These are phyloP conservation scores for Coluber constrictor DNA, from an alignment of 2,797 vertebrate species.

Conservation along the genomic window DNA sequence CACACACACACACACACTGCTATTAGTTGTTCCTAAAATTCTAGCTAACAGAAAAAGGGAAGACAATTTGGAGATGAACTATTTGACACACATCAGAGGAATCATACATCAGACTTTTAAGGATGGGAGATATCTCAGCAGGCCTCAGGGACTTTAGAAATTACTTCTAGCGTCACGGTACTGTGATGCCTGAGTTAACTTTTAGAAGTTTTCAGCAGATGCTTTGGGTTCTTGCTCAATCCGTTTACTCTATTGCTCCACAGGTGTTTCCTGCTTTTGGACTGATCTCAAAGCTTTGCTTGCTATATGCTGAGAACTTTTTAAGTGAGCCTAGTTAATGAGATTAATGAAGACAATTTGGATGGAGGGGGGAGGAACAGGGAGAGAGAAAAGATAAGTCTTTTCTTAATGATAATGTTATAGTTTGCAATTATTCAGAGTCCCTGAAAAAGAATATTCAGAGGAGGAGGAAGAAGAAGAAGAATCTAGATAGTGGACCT, in stretches of 20 bases:
- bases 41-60: neutral
- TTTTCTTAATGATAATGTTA: slow-evolving; percentile 50
- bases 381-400: neutral
- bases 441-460: neutral
- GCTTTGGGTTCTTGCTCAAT: neutral
- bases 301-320: neutral
- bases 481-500: too few relatives aligned
- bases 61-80: neutral
- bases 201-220: neutral
- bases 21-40: neutral
- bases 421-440: slow-evolving; percentile 32
- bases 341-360: slow-evolving; percentile 8
- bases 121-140: neutral
- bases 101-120: neutral
- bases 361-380: neutral
- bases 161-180: neutral
- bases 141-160: neutral
- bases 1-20: neutral
- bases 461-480: too few relatives aligned
- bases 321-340: slow-evolving; percentile 11
- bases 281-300: neutral
- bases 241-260: neutral
- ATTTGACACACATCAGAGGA: neutral
- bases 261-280: neutral
- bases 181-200: neutral